Percentiles rank a stretch among this genome's conserved stretches.
phyloP scores from a whole-genome alignment of 2,888 invertebrate species.

The Pseudococcus jackbeardsleyi region DNA sequence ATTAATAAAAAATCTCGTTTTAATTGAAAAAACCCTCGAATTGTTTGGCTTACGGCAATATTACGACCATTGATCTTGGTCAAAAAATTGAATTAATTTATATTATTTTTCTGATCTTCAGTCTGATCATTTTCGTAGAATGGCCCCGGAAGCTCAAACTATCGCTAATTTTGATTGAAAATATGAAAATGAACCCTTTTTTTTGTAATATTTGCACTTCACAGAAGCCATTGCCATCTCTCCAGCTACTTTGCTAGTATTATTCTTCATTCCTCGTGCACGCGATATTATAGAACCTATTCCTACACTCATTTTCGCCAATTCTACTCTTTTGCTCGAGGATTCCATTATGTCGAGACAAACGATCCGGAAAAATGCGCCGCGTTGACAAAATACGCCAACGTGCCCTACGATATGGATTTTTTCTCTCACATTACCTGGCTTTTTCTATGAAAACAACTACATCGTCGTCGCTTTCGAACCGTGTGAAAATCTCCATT shows the following conservation, averaged over 20 bases:
- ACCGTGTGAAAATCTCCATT: not conserved
- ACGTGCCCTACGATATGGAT: not conserved
- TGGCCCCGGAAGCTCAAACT: no score
- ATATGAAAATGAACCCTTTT: no score
- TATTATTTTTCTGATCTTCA: no score
- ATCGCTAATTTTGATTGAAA: no score
- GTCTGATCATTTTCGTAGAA: no score
- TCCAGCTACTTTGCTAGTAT: not conserved
- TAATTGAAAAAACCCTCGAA: no score
- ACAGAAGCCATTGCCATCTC: not conserved
- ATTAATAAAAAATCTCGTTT: no score
- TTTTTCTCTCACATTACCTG: not conserved
- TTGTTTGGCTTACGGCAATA: no score
- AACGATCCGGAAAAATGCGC: not conserved
- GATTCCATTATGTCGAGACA: not conserved
- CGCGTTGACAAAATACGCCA: not conserved
- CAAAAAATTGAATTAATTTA: no score
- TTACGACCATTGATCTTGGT: no score
- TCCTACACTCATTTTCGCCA: not conserved
- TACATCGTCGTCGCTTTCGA: not conserved
- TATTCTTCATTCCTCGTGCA: not conserved
- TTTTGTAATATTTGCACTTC: no score
- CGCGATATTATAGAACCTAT: not conserved
- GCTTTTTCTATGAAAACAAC: not conserved
- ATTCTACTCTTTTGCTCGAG: not conserved